Evolutionary conservation across 2,888 invertebrate species (phyloP).

Genomic region (Tolmerus cingulatus): DNA sequence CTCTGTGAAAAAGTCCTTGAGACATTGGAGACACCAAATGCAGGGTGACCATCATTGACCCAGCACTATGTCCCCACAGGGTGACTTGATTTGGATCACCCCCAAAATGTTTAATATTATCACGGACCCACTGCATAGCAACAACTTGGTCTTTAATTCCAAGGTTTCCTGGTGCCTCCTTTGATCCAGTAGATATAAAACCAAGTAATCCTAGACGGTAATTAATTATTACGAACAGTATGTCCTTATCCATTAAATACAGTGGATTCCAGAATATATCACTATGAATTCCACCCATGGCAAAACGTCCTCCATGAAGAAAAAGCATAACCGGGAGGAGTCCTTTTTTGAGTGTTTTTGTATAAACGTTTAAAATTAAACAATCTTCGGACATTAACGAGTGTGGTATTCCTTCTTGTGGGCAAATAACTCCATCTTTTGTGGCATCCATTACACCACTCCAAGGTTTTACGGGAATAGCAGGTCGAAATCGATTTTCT

Average conservation of each 20-base stretch:
- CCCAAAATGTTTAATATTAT: constrained; percentile 72
- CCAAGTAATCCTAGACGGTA: constrained; percentile 68
- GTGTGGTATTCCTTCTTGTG: constrained; percentile 58
- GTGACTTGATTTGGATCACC: constrained; percentile 73
- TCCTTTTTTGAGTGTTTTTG: constrained; percentile 54
- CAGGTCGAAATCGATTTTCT: constrained; percentile 60
- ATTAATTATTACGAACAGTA: constrained; percentile 72
- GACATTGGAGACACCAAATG: constrained; percentile 73
- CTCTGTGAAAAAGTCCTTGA: constrained; percentile 73
- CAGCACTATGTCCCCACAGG: constrained; percentile 69
- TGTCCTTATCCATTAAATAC: constrained; percentile 70
- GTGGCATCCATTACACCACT: constrained; percentile 65
- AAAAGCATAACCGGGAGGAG: constrained; percentile 70
- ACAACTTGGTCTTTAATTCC: constrained; percentile 76
- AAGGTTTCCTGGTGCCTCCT: constrained; percentile 72
- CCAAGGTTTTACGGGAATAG: constrained; percentile 65
- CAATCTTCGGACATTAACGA: constrained; percentile 66
- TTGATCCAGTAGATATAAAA: constrained; percentile 71
- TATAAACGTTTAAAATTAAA: constrained; percentile 68
- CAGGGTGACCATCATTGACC: constrained; percentile 64
- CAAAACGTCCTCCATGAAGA: constrained; percentile 74
- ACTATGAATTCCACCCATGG: constrained; percentile 68
- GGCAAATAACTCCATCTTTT: constrained; percentile 68
- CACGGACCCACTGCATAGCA: constrained; percentile 70
- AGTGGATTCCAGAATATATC: constrained; percentile 61